Percentiles rank a stretch among this genome's conserved stretches.
These are phyloP conservation scores for Stigmatopora argus DNA, from an alignment of 2,113 vertebrate species.

Conservation along the genomic window DNA sequence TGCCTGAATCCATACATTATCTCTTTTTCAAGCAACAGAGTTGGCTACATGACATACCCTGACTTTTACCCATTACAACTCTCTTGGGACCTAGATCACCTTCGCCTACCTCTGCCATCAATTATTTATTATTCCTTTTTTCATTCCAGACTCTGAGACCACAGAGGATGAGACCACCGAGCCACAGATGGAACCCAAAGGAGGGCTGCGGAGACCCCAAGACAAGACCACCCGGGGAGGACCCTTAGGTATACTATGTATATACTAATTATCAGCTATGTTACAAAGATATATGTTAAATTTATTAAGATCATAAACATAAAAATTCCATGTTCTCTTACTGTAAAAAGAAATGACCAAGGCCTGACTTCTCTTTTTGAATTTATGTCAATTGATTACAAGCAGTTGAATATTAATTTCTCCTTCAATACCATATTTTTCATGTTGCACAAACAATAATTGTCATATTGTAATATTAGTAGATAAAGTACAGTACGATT, in stretches of 20 bases:
- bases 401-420: too few relatives aligned
- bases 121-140: slow-evolving; percentile 7
- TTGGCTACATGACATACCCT: slow-evolving; percentile 37
- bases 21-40: slow-evolving; percentile 14
- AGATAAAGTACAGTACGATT: too few relatives aligned
- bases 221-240: slow-evolving; percentile 75
- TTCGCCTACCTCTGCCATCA: not conserved
- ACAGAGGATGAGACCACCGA: slow-evolving; percentile 94
- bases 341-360: too few relatives aligned
- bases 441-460: too few relatives aligned
- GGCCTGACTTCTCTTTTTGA: too few relatives aligned
- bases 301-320: too few relatives aligned
- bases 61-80: slow-evolving; percentile 34
- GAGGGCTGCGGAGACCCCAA: slow-evolving; percentile 71
- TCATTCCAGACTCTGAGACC: slow-evolving; percentile 85
- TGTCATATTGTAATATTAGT: too few relatives aligned
- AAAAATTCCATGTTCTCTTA: too few relatives aligned
- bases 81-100: slow-evolving; percentile 14
- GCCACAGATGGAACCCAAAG: slow-evolving; percentile 79
- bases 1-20: not conserved
- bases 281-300: too few relatives aligned
- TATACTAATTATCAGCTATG: not conserved
- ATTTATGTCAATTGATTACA: too few relatives aligned
- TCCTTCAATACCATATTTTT: too few relatives aligned
- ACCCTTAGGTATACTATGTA: slow-evolving; percentile 73